Conservation (phyloP, 1,140 invertebrate genomes). For the Anastrepha ludens region DNA sequence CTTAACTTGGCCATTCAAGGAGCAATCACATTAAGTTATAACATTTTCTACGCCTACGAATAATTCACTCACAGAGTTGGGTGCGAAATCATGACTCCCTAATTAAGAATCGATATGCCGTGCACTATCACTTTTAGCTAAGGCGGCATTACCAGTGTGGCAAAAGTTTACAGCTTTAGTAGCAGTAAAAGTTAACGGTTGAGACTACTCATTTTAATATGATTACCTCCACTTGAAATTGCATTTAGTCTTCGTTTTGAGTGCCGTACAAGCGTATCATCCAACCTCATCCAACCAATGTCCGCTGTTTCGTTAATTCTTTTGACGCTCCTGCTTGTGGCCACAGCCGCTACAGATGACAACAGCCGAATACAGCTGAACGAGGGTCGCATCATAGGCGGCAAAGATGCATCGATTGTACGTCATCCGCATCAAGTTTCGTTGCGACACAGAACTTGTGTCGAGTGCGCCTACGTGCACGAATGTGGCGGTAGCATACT, state of each 20-base stretch:
- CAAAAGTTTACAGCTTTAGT: too few relatives aligned
- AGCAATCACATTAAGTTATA: too few relatives aligned
- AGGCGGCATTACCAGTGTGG: too few relatives aligned
- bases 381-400: constrained; percentile 74
- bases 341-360: neutral
- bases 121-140: too few relatives aligned
- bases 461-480: constrained; percentile 63
- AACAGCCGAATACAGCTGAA: constrained; percentile 65
- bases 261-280: neutral
- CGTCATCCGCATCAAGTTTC: constrained; percentile 66
- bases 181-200: too few relatives aligned
- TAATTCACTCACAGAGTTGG: too few relatives aligned
- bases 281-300: constrained; percentile 51
- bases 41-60: too few relatives aligned
- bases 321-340: neutral
- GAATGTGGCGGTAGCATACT: constrained; percentile 78
- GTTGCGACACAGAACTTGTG: constrained; percentile 61
- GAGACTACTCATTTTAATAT: neutral
- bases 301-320: constrained; percentile 56
- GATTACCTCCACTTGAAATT: neutral
- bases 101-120: too few relatives aligned
- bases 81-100: too few relatives aligned
- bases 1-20: too few relatives aligned
- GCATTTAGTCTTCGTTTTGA: constrained; percentile 1
- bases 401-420: constrained; percentile 77